Evolutionary conservation across 2,113 vertebrate species (phyloP).

Genomic region (Chlorodrepanis virens): DNA sequence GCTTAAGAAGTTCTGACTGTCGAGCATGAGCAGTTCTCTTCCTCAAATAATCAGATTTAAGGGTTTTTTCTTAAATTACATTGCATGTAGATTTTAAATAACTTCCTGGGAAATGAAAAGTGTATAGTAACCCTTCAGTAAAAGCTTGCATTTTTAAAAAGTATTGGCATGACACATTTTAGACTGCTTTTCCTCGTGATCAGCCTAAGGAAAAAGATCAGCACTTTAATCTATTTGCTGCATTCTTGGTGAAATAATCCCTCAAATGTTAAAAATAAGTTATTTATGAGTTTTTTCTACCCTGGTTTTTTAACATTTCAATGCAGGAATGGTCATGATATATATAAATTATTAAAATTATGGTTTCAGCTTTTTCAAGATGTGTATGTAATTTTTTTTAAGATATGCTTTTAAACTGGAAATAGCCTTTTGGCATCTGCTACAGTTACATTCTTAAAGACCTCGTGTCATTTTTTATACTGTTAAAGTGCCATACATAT

Average conservation of each 20-base stretch:
- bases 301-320: not conserved
- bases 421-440: not conserved
- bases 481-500: not conserved
- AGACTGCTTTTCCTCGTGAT: conserved; percentile 17
- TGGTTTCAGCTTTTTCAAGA: not conserved
- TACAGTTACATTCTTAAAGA: not conserved
- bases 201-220: conserved; percentile 3
- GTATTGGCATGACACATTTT: not conserved
- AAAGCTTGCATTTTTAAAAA: not conserved
- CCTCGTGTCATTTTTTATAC: not conserved
- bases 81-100: conserved; percentile 13
- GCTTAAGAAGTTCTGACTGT: not conserved
- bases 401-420: not conserved
- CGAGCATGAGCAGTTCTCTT: not conserved
- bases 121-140: not conserved
- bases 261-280: not conserved
- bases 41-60: conserved; percentile 11
- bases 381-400: not conserved
- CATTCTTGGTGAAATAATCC: not conserved
- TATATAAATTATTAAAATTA: not conserved
- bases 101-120: not conserved
- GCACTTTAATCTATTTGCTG: not conserved
- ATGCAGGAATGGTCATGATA: not conserved
- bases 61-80: conserved; percentile 2
- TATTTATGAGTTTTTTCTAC: not conserved